Percentiles rank a stretch among this genome's conserved stretches.
Evolutionary conservation across 2,888 invertebrate species (phyloP).

Genomic region (Acanthococcus lagerstroemiae): DNA sequence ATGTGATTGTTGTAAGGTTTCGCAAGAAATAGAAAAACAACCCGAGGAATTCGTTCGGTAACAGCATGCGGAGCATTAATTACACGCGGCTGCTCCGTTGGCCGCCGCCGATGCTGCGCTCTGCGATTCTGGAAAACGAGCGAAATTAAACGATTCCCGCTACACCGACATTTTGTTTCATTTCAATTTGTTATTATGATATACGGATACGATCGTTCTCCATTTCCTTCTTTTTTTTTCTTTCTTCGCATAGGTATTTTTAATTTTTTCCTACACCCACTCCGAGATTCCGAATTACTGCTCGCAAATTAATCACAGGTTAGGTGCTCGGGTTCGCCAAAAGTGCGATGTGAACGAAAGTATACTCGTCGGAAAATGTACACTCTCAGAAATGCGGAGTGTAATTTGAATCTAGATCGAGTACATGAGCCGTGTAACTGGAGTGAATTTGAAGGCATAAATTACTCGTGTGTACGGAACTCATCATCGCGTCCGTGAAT

Average conservation of each 20-base stretch:
- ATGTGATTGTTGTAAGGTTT: conserved; percentile 26
- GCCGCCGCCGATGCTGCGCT: too few species aligned
- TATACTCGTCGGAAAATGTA: too few species aligned
- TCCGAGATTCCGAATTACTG: background rate
- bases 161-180: background rate
- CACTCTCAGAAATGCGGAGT: too few species aligned
- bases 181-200: conserved; percentile 1
- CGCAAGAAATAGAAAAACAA: conserved; percentile 23
- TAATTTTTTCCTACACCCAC: background rate
- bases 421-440: too few species aligned
- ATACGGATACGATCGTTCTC: background rate
- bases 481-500: too few species aligned
- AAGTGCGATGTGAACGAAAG: background rate
- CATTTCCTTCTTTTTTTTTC: background rate
- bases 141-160: background rate
- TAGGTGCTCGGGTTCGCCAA: background rate
- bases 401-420: too few species aligned
- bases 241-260: background rate
- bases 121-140: background rate
- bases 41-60: conserved; percentile 6
- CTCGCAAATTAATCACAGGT: background rate
- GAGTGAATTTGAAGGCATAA: too few species aligned
- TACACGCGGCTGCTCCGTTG: conserved; percentile 1
- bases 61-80: conserved; percentile 11
- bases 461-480: too few species aligned